Percentiles rank a stretch among this genome's conserved stretches.
Evolutionary conservation across 2,113 vertebrate genomes (phyloP).

Genomic region (Sylvilagus bachmani): DNA sequence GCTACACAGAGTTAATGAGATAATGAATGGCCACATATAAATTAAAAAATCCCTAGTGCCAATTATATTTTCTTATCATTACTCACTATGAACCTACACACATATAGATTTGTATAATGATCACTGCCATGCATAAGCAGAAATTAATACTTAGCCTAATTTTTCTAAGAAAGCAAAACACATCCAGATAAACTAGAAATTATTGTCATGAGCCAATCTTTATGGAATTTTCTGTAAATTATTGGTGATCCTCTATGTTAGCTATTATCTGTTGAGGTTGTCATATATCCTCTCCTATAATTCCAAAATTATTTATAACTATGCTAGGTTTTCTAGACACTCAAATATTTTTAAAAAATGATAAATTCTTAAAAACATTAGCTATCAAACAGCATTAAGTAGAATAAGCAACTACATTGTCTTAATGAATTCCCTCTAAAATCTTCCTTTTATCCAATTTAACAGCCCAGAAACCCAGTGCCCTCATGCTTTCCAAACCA

Average conservation of each 20-base stretch:
- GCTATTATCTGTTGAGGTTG: not conserved
- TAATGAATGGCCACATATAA: not conserved
- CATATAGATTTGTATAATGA: not conserved
- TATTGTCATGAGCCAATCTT: not conserved
- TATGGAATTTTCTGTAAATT: slow-evolving; percentile 6
- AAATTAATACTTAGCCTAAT: not conserved
- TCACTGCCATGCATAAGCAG: not conserved
- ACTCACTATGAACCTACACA: not conserved
- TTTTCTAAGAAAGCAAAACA: not conserved
- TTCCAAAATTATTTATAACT: slow-evolving; percentile 32
- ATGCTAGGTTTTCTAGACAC: slow-evolving; percentile 1
- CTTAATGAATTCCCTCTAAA: not conserved
- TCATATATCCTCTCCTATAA: not conserved
- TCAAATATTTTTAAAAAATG: not conserved
- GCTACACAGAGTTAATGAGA: not conserved
- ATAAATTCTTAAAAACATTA: not conserved
- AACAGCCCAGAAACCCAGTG: not conserved
- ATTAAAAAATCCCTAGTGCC: not conserved
- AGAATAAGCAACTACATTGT: not conserved
- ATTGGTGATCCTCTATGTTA: not conserved
- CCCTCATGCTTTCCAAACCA: not conserved
- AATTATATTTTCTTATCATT: not conserved
- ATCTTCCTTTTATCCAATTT: not conserved
- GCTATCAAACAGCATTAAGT: not conserved
- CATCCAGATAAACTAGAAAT: not conserved